A percentile compares a stretch with the other conserved stretches of the same genome.
These are phyloP conservation scores for Equus quagga DNA, from an alignment of 2,113 vertebrate genomes.

Conservation along the genomic window DNA sequence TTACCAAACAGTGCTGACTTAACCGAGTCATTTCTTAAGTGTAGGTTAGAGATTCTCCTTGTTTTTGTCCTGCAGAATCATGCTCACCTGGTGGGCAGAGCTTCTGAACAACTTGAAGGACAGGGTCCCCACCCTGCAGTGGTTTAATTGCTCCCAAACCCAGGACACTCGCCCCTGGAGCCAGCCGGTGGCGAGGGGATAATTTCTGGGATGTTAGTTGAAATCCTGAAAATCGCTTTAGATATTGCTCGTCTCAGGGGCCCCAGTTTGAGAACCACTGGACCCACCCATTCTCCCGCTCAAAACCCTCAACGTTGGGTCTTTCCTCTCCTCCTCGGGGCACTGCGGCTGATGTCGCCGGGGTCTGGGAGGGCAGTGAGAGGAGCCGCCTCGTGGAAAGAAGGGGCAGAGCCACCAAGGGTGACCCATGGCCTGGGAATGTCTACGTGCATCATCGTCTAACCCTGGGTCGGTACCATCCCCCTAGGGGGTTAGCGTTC, in stretches of 20 bases:
- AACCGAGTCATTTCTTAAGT: not conserved
- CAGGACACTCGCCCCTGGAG: not conserved
- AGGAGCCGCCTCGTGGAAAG: not conserved
- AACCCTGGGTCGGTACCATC: accelerated
- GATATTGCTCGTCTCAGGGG: not conserved
- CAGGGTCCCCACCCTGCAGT: not conserved
- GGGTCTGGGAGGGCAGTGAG: not conserved
- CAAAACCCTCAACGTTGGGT: not conserved
- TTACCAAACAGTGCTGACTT: not conserved
- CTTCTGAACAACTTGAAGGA: not conserved
- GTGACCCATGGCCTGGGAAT: accelerated
- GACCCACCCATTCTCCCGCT: accelerated
- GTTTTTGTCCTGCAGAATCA: not conserved
- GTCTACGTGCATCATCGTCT: accelerated
- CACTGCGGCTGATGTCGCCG: not conserved
- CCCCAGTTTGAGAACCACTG: not conserved
- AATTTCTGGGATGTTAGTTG: not conserved
- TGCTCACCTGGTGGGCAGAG: not conserved
- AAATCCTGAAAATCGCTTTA: not conserved
- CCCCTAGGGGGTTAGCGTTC: not conserved
- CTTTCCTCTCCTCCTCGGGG: not conserved
- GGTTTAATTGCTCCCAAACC: not conserved
- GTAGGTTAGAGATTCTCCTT: not conserved
- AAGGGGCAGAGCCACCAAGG: accelerated
- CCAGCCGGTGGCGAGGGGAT: not conserved